These are phyloP conservation scores for Drosophila suzukii DNA, from an alignment of 1,140 invertebrate genomes.

Conservation along the genomic window DNA sequence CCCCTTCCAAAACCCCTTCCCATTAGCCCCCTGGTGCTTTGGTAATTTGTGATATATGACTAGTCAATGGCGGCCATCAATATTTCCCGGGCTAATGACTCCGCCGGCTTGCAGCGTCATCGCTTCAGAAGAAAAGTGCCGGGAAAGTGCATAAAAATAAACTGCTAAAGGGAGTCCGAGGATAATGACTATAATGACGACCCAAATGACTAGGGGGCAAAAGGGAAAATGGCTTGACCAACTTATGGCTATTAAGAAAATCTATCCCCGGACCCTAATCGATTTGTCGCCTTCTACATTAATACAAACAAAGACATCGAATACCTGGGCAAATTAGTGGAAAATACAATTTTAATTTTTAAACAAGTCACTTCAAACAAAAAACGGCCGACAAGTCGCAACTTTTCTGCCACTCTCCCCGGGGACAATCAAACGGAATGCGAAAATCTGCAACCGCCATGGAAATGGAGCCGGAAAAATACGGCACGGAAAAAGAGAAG, in stretches of 20 bases:
- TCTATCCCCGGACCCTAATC: constrained; percentile 1
- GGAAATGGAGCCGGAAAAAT: constrained; percentile 32
- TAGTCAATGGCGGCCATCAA: constrained; percentile 66
- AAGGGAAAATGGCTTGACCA: constrained; percentile 9
- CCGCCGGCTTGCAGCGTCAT: constrained; percentile 55
- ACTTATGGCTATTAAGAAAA: constrained; percentile 30
- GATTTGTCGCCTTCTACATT: constrained; percentile 9
- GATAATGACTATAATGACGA: constrained; percentile 54
- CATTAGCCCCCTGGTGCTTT: constrained; percentile 18
- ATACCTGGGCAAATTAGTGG: constrained; percentile 42
- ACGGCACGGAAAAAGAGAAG: background rate
- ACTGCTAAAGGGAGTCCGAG: constrained; percentile 7
- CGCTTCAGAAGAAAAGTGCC: constrained; percentile 2
- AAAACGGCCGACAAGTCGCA: background rate
- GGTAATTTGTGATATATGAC: constrained; percentile 71
- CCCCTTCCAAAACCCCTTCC: background rate
- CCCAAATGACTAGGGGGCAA: constrained; percentile 36
- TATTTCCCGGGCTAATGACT: constrained; percentile 70
- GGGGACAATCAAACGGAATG: constrained; percentile 65
- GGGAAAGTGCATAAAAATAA: constrained; percentile 8
- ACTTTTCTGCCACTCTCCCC: constrained; percentile 11
- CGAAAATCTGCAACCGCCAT: constrained; percentile 29
- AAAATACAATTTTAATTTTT: constrained; percentile 65
- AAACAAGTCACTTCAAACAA: constrained; percentile 4
- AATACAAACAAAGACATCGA: background rate